Conservation (phyloP, 2,797 vertebrate genomes). For the Cirrhinus mrigala region DNA sequence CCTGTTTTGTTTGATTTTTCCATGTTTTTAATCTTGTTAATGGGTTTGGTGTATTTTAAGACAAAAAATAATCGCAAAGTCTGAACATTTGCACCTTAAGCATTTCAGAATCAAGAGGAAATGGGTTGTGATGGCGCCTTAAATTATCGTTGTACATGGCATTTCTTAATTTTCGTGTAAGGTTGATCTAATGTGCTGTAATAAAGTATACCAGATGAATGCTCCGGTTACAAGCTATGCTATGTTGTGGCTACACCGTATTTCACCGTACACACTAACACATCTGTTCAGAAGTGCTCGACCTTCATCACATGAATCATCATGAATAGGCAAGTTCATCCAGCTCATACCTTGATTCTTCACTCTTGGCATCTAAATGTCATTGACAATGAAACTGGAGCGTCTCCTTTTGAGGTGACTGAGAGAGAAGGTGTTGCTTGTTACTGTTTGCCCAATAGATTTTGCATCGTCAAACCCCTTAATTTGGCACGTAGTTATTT, state of each 20-base stretch:
- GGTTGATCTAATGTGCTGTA: conserved; percentile 52
- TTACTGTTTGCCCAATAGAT: conserved; percentile 1
- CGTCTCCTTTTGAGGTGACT: neutral
- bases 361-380: neutral
- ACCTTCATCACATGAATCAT: conserved; percentile 7
- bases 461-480: neutral
- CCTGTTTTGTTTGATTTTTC: conserved; percentile 53
- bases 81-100: conserved; percentile 60
- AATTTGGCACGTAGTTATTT: conserved; percentile 6
- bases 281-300: conserved; percentile 4
- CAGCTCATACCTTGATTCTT: neutral
- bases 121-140: conserved; percentile 44
- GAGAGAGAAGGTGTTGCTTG: neutral
- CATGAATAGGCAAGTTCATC: neutral
- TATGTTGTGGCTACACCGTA: conserved; percentile 59
- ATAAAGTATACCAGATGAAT: conserved; percentile 57
- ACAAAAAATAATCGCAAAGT: conserved; percentile 41
- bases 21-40: conserved; percentile 64
- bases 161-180: conserved; percentile 51
- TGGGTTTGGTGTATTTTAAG: conserved; percentile 57
- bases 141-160: conserved; percentile 51
- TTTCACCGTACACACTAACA: conserved; percentile 33
- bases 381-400: neutral
- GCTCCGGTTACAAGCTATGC: conserved; percentile 58
- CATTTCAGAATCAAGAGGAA: conserved; percentile 51